Evolutionary conservation across 2,797 vertebrate genomes (phyloP), one percentile per base, ranked within the genome.

Genomic region (Hafferia zeledoni): DNA sequence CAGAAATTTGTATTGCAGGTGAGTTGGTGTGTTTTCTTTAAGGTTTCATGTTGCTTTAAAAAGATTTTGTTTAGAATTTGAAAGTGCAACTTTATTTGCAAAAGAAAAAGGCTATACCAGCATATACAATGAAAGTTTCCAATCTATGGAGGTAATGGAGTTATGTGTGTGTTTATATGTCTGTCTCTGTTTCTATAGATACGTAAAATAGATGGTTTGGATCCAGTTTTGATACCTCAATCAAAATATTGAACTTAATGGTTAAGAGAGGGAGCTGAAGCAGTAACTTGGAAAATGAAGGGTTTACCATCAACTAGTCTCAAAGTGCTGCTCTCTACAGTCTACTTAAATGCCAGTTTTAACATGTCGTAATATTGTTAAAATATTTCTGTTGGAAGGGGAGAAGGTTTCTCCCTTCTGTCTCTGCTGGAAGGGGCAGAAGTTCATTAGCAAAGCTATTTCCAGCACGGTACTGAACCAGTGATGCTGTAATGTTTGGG

Each of bases 1-100:
- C 99, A 99, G 98, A 99, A 99, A 98, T 99, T 99, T 98, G 99
- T 99, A 98, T 99, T 99, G 98, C 99, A 99, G 99, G 99, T 99
- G 98, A 98, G 99, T 80, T 61, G n/a, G 28, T 43, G 11, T 76
- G 57, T 57, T 90, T 87, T 82, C 37, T 91, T 59, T 35, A 43
- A 83, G 39, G 9, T 13, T 91, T 83, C 27, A 3, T n/a, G n/a
- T 52, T 5, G 4, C 27, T 53, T 53, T 16, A 20, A 52, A 70
- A 87, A 50, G 19, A 6, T 68, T 57, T 57, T 79, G 7, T 70
- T 80, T 33, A n/a, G 18, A 41, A 85, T 70, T 82, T 79, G 28
- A 37, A 92, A 59, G 11, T 17, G 1, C 41, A 56, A 39, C 50
- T 71, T 76, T 5, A 39, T 41, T 72, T 93, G 55, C 44, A 67